Percentiles rank a stretch among this genome's conserved stretches.
Evolutionary conservation across 2,797 vertebrate species (phyloP).

Genomic region (Sternarchorhynchus goeldii): DNA sequence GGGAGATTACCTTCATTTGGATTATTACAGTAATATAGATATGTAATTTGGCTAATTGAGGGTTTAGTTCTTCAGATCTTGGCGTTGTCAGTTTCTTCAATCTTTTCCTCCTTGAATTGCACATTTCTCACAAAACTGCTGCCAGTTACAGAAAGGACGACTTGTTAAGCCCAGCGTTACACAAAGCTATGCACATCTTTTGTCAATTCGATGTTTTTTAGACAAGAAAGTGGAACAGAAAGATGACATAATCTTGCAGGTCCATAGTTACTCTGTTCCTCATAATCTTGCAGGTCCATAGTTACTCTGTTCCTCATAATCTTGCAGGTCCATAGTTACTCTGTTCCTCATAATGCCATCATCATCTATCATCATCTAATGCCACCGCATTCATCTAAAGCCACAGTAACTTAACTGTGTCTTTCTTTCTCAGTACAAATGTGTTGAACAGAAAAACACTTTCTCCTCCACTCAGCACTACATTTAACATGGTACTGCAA

Average conservation of each 20-base stretch:
- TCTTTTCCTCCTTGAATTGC: not conserved
- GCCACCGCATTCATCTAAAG: too few relatives aligned
- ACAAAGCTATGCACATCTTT: not conserved
- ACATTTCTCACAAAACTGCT: too few relatives aligned
- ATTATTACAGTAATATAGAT: not conserved
- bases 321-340: too few relatives aligned
- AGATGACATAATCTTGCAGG: not conserved
- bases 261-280: not conserved
- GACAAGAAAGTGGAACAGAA: not conserved
- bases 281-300: not conserved
- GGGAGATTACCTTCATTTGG: not conserved
- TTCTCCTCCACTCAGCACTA: too few relatives aligned
- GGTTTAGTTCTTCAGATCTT: not conserved
- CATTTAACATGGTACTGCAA: too few relatives aligned
- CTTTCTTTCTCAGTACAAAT: too few relatives aligned
- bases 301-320: too few relatives aligned
- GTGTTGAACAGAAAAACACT: too few relatives aligned
- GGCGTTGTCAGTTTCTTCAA: not conserved
- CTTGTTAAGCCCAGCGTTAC: not conserved
- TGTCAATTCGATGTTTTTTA: not conserved
- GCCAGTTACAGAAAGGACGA: too few relatives aligned
- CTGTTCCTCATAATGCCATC: too few relatives aligned
- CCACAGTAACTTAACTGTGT: too few relatives aligned
- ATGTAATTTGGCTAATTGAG: constrained; percentile 5
- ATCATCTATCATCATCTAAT: too few relatives aligned